These are phyloP conservation scores for Andrena cerasifolii DNA, from an alignment of 1,140 invertebrate species.

Conservation along the genomic window DNA sequence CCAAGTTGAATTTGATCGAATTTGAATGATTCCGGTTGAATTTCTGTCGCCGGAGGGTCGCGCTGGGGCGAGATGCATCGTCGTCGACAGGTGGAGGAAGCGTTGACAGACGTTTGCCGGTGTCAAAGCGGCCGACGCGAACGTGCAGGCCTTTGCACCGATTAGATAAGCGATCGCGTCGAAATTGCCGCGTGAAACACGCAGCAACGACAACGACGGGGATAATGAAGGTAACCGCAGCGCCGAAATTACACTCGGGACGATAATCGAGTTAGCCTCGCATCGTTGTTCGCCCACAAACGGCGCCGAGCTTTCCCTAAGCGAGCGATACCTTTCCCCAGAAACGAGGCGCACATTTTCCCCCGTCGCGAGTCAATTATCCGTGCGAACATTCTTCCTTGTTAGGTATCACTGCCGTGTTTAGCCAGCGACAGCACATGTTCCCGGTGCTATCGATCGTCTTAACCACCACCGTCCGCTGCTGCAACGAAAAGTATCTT, in stretches of 20 bases:
- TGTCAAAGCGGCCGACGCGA: neutral
- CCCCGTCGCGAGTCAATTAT: too few species aligned
- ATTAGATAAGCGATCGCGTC: slow-evolving; percentile 57
- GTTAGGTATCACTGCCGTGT: too few species aligned
- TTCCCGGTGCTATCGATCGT: too few species aligned
- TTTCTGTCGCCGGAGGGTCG: neutral
- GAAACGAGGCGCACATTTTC: too few species aligned
- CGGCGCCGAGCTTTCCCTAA: slow-evolving; percentile 31
- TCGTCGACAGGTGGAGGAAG: slow-evolving; percentile 6
- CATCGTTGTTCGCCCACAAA: slow-evolving; percentile 10
- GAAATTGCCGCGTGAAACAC: slow-evolving; percentile 55
- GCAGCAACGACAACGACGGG: slow-evolving; percentile 42
- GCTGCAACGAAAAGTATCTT: too few species aligned
- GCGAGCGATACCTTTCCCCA: neutral
- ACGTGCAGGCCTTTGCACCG: slow-evolving; percentile 29
- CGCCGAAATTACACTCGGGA: slow-evolving; percentile 53
- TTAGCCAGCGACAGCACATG: too few species aligned
- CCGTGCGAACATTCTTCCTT: too few species aligned
- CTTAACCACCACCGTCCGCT: too few species aligned
- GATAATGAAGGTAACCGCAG: slow-evolving; percentile 64
- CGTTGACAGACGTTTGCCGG: neutral
- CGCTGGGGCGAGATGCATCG: neutral
- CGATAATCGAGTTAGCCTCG: slow-evolving; percentile 57
- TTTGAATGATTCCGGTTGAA: neutral
- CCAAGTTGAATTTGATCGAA: too few species aligned